These are phyloP conservation scores for Autographa gamma DNA, from an alignment of 2,888 invertebrate genomes.

Conservation along the genomic window DNA sequence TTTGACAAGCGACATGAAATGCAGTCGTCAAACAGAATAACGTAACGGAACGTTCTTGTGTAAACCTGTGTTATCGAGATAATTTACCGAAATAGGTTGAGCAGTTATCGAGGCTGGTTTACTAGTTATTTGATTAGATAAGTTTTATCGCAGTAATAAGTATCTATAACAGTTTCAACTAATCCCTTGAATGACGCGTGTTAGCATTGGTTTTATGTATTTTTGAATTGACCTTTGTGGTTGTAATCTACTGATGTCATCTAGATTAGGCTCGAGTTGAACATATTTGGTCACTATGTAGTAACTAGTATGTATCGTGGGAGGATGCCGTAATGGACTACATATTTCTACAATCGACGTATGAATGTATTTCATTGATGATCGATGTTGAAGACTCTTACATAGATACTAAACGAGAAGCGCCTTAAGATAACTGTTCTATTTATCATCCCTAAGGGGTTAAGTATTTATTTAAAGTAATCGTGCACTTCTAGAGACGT, in stretches of 20 bases:
- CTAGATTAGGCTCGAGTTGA: constrained; percentile 4
- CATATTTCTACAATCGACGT: not conserved
- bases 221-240: constrained; percentile 4
- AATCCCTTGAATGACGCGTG: constrained; percentile 11
- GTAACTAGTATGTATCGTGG: not conserved
- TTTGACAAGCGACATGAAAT: not conserved
- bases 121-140: constrained; percentile 43
- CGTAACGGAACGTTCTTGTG: not conserved
- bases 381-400: too few species aligned
- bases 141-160: constrained; percentile 14
- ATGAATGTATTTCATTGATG: not conserved
- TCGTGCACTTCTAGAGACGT: too few species aligned
- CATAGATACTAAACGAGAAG: too few species aligned
- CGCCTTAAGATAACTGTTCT: not conserved
- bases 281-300: not conserved
- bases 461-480: too few species aligned
- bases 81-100: constrained; percentile 24
- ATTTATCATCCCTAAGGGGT: too few species aligned
- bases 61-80: constrained; percentile 9
- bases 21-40: not conserved
- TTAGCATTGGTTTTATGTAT: constrained; percentile 8
- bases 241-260: constrained; percentile 4
- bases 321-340: not conserved
- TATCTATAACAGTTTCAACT: constrained; percentile 8
- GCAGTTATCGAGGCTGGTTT: constrained; percentile 21